A percentile compares a stretch with the other conserved stretches of the same genome.
These are phyloP conservation scores for Pristionchus mayeri DNA, from an alignment of 2,888 invertebrate species.

Conservation along the genomic window DNA sequence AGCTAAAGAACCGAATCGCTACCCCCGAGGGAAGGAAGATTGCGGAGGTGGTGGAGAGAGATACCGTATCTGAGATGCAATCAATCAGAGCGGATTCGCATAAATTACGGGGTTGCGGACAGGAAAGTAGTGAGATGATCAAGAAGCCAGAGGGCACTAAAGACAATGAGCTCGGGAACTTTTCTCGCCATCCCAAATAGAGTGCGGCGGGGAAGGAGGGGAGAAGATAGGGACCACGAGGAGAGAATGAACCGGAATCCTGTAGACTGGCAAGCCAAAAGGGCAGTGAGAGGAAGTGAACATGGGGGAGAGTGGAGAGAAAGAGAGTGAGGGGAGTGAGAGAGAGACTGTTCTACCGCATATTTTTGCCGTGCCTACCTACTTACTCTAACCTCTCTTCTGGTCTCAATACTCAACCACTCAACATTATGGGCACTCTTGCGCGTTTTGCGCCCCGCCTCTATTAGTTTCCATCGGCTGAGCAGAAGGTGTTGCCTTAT, in stretches of 20 bases:
- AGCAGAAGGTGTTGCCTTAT: neutral
- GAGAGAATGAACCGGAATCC: neutral
- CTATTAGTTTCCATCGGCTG: neutral
- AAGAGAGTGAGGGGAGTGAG: neutral
- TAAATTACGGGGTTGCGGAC: neutral
- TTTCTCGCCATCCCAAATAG: conserved; percentile 21
- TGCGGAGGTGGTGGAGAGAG: too few relatives aligned
- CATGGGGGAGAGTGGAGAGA: neutral
- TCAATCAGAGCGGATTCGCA: too few relatives aligned
- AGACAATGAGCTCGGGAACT: neutral
- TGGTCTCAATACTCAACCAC: neutral
- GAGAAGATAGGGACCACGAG: conserved; percentile 28
- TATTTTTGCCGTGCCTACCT: neutral
- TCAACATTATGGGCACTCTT: conserved; percentile 17
- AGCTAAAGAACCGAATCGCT: conserved; percentile 13
- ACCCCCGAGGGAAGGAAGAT: neutral
- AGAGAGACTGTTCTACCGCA: neutral
- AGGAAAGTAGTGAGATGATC: neutral
- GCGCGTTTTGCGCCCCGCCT: neutral
- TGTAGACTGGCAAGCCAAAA: too few relatives aligned
- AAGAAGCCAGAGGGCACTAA: neutral
- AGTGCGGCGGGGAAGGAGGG: neutral
- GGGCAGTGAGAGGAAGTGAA: neutral
- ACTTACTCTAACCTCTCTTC: conserved; percentile 14
- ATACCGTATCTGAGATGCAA: too few relatives aligned